A percentile compares a stretch with the other conserved stretches of the same genome.
phyloP scores from a whole-genome alignment of 2,113 vertebrate genomes.

The Phylloscopus trochiloides region DNA sequence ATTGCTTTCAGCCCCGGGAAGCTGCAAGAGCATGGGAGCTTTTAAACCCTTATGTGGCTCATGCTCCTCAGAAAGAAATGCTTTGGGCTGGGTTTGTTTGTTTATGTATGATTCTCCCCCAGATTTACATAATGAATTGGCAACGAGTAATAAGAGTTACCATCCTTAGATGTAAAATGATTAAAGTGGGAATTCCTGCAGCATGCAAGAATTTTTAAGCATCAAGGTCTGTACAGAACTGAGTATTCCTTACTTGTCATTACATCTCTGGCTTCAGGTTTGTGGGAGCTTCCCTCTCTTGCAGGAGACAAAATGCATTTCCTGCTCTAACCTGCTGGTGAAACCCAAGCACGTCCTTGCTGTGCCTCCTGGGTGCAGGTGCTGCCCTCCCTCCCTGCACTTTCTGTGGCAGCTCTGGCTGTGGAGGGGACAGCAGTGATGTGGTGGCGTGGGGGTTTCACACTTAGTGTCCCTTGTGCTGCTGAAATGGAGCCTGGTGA shows the following conservation, averaged over 20 bases:
- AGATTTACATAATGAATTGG: not conserved
- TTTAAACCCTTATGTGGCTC: not conserved
- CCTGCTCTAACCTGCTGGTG: not conserved
- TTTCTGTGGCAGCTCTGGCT: not conserved
- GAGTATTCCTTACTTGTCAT: not conserved
- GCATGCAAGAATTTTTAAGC: not conserved
- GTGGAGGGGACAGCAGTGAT: not conserved
- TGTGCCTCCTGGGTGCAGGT: rapidly evolving
- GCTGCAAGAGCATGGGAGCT: not conserved
- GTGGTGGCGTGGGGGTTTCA: not conserved
- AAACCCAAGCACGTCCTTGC: rapidly evolving
- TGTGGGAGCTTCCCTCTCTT: not conserved
- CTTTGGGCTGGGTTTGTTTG: not conserved
- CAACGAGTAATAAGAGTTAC: not conserved
- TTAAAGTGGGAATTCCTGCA: not conserved
- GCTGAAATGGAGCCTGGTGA: not conserved
- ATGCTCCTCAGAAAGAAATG: not conserved
- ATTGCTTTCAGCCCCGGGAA: not conserved
- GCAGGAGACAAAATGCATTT: not conserved
- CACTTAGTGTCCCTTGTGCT: rapidly evolving
- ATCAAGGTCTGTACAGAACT: not conserved
- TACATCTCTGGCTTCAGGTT: not conserved
- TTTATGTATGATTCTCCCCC: not conserved
- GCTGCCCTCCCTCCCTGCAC: not conserved
- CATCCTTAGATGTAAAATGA: not conserved